These are phyloP conservation scores for Podilymbus podiceps DNA, from an alignment of 2,113 vertebrate species.

Conservation along the genomic window DNA sequence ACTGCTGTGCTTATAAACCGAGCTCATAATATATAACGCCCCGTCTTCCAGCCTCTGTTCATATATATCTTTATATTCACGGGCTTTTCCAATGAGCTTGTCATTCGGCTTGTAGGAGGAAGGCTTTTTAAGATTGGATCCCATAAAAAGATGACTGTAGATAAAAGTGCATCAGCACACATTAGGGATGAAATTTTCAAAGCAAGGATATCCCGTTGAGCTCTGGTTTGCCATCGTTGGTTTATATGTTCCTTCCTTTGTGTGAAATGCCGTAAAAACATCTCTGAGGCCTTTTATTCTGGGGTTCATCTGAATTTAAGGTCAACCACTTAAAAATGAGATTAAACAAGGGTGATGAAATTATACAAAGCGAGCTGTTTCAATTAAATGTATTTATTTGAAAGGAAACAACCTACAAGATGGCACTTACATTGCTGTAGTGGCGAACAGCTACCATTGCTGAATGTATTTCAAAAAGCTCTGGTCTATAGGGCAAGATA, in stretches of 20 bases:
- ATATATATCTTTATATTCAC: neutral
- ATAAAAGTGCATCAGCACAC: neutral
- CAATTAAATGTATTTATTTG: neutral
- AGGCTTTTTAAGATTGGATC: neutral
- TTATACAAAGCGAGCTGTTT: neutral
- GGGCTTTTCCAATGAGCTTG: neutral
- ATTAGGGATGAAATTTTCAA: conserved; percentile 24
- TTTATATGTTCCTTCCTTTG: neutral
- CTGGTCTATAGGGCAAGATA: neutral
- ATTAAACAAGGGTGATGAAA: neutral
- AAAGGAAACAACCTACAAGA: neutral
- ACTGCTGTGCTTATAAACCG: neutral
- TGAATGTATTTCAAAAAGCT: neutral
- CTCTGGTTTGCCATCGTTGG: neutral
- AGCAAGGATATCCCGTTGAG: neutral
- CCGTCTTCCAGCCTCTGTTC: neutral
- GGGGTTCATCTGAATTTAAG: conserved; percentile 16
- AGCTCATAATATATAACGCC: neutral
- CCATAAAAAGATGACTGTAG: neutral
- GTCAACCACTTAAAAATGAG: neutral
- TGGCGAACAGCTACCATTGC: neutral
- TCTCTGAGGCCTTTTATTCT: conserved; percentile 11
- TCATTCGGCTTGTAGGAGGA: neutral
- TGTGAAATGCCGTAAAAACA: neutral
- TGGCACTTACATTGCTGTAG: neutral